Evolutionary conservation across 2,888 invertebrate genomes (phyloP), one percentile per base, ranked within the genome.

Genomic region (Lasioglossum oenotherae): DNA sequence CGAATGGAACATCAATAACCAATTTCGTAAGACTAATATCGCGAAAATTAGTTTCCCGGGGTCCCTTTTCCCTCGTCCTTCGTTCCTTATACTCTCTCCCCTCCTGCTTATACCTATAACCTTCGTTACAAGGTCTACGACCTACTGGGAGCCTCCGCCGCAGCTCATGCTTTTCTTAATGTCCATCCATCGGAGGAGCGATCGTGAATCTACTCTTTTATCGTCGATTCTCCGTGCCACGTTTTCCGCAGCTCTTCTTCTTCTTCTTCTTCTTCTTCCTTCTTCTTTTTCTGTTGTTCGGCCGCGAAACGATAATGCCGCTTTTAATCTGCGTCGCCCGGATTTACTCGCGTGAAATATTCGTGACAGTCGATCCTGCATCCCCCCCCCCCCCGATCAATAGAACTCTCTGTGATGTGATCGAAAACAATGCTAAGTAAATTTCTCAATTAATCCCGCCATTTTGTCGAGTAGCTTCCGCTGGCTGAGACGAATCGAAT

Each of bases 21-120:
- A 93, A 94, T 94, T 94, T 93, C 92, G 91, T 92, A 93, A 93
- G 94, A 93, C 93, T 94, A 94, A 94, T 94, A 94, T 93, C 92
- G 92, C 92, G 93, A 94, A 93, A 94, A 94, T 94, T 94, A 94
- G 94, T 94, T 94, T 93, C 90, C 88, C 82, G 84, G 75, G 77
- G 84, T 87, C 82, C 85, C 87, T 83, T 80, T 85, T 72, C 84
- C 73, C 81, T 85, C 78, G 78, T 76, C 84, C 81, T 88, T 76
- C 86, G 76, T 85, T 77, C 83, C 77, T 74, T 71, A 23, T n/a
- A 2, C 53, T 44, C 49, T 16, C 19, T 12, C 46, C 10, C 57
- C 2, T 16, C 2, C 27, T 23, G 44, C 35, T 27, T 69, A 23
- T 27, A 80, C 67, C 49, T 71, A 74, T 60, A 46, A 69, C 79